A percentile compares a stretch with the other conserved stretches of the same genome.
These are phyloP conservation scores for Yponomeuta malinellus DNA, from an alignment of 2,888 invertebrate species.

Conservation along the genomic window DNA sequence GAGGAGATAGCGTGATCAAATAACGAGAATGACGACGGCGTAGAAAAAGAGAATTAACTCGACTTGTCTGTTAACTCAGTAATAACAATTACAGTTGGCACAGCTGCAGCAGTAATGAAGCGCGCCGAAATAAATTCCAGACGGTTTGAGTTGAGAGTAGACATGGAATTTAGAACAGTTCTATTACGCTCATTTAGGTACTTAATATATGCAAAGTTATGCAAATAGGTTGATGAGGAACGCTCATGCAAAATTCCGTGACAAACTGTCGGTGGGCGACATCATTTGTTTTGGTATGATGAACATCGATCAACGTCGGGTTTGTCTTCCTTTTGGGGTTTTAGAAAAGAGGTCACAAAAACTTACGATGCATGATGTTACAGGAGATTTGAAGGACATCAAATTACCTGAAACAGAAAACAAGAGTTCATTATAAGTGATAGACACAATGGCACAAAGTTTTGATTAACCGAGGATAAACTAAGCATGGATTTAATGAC, in stretches of 20 bases:
- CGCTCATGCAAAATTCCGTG: neutral
- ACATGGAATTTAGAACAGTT: constrained; percentile 21
- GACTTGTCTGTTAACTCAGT: neutral
- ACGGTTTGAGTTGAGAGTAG: constrained; percentile 4
- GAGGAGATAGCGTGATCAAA: neutral
- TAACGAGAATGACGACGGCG: neutral
- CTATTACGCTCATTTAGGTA: constrained; percentile 42
- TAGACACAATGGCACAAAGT: neutral
- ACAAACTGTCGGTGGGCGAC: neutral
- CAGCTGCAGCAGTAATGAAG: constrained; percentile 1
- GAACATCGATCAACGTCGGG: neutral
- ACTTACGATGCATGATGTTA: neutral
- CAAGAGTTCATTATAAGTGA: neutral
- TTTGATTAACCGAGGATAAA: too few relatives aligned
- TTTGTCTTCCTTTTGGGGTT: too few relatives aligned
- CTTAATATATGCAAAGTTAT: constrained; percentile 58
- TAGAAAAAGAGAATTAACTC: neutral
- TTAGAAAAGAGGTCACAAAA: too few relatives aligned
- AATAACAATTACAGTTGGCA: neutral
- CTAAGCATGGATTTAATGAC: neutral
- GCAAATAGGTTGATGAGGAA: constrained; percentile 47
- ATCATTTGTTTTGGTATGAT: neutral
- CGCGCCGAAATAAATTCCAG: constrained; percentile 16
- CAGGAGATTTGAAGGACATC: neutral
- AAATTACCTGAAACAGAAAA: neutral